Percentiles rank a stretch among this genome's conserved stretches.
Conservation (phyloP, 2,113 vertebrate species). For the Anthoscopus minutus region DNA sequence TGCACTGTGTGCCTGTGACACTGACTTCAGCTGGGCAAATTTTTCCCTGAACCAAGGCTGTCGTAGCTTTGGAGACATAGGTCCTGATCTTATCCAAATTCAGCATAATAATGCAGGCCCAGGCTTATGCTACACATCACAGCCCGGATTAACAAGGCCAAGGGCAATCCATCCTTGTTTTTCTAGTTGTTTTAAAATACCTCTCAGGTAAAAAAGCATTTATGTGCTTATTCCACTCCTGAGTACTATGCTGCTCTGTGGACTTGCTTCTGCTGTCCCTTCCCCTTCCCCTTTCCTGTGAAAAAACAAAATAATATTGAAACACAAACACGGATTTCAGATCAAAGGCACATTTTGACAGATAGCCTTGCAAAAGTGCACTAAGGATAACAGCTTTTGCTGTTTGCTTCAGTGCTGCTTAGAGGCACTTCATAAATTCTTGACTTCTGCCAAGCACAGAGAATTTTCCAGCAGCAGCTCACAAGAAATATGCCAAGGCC, state of each 20-base stretch:
- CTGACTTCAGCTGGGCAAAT: neutral
- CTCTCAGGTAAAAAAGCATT: neutral
- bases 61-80: neutral
- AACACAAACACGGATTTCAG: neutral
- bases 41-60: neutral
- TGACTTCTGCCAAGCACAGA: slow-evolving; percentile 60
- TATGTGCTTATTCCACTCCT: neutral
- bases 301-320: neutral
- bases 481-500: slow-evolving; percentile 62
- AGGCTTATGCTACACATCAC: neutral
- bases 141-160: neutral
- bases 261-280: rapidly evolving
- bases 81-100: neutral
- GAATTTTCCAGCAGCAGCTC: slow-evolving; percentile 34
- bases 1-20: neutral
- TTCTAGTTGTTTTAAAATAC: neutral
- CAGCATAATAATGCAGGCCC: neutral
- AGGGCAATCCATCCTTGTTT: neutral
- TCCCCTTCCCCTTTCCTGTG: neutral
- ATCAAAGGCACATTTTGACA: slow-evolving; percentile 16
- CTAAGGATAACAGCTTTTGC: slow-evolving; percentile 31
- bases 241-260: neutral
- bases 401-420: slow-evolving; percentile 44
- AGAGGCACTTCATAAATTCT: slow-evolving; percentile 63
- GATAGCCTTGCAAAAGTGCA: neutral